These are phyloP conservation scores for Calliphora vomitoria DNA, from an alignment of 2,888 invertebrate species.

Conservation along the genomic window DNA sequence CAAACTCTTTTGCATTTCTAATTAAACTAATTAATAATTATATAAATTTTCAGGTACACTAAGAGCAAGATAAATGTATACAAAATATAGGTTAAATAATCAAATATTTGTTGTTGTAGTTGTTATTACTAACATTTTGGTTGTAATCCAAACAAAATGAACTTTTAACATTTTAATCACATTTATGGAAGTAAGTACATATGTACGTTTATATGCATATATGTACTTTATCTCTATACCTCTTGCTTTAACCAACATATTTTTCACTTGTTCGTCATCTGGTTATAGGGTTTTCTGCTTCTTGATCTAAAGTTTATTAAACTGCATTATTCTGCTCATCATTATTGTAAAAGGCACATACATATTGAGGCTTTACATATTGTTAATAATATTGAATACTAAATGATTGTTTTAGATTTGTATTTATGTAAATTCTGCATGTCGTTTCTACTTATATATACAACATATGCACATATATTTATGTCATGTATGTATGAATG, in stretches of 20 bases:
- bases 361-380: constrained; percentile 7
- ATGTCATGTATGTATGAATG: neutral
- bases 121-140: neutral
- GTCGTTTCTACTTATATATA: neutral
- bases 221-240: neutral
- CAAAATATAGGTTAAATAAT: neutral
- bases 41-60: neutral
- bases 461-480: too few species aligned
- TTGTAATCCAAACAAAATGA: neutral
- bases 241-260: neutral
- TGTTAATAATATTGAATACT: constrained; percentile 47
- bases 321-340: neutral
- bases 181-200: neutral
- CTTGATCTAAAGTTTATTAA: neutral
- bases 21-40: constrained; percentile 8
- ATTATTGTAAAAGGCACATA: neutral
- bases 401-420: constrained; percentile 24
- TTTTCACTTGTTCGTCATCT: neutral
- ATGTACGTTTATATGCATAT: neutral
- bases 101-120: neutral
- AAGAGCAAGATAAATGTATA: constrained; percentile 17
- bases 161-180: constrained; percentile 14
- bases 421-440: neutral
- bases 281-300: neutral
- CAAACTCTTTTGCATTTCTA: neutral